Percentiles rank a stretch among this genome's conserved stretches.
phyloP scores from a whole-genome alignment of 1,140 invertebrate genomes.

The Tachypleus tridentatus region DNA sequence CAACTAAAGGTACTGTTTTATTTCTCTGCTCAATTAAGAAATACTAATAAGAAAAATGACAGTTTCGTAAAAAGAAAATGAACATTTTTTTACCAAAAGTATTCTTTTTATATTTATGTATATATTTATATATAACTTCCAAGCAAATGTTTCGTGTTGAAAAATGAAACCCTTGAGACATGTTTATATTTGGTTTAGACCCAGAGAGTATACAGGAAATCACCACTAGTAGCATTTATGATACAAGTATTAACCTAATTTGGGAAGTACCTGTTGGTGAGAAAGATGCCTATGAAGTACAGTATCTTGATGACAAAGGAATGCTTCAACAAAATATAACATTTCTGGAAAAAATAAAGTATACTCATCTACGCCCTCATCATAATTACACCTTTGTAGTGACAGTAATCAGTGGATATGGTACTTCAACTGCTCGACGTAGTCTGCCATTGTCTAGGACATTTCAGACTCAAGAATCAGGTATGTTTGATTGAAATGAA shows the following conservation, averaged over 20 bases:
- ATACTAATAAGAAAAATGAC: no score
- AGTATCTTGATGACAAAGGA: conserved; percentile 55
- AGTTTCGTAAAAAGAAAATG: no score
- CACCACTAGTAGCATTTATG: conserved; percentile 61
- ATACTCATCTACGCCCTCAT: conserved; percentile 63
- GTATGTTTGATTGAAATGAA: conserved; percentile 2
- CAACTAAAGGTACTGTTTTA: no score
- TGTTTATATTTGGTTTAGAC: conserved; percentile 28
- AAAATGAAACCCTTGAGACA: no score
- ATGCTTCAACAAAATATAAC: conserved; percentile 59
- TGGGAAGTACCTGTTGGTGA: conserved; percentile 74
- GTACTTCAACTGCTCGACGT: conserved; percentile 55
- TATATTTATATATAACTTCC: no score
- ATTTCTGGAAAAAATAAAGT: conserved; percentile 52
- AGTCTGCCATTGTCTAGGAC: conserved; percentile 61
- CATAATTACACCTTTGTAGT: conserved; percentile 82
- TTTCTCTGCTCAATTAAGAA: no score
- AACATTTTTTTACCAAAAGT: no score
- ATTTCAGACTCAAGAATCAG: conserved; percentile 67
- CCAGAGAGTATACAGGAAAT: conserved; percentile 69
- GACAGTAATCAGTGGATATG: conserved; percentile 64
- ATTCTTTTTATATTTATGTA: no score
- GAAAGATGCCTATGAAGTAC: conserved; percentile 74
- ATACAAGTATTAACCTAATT: conserved; percentile 61
- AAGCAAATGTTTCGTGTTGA: no score